Base-by-base conservation (phyloP, 2,797 vertebrate species). In the Protonibea diacanthus region DNA sequence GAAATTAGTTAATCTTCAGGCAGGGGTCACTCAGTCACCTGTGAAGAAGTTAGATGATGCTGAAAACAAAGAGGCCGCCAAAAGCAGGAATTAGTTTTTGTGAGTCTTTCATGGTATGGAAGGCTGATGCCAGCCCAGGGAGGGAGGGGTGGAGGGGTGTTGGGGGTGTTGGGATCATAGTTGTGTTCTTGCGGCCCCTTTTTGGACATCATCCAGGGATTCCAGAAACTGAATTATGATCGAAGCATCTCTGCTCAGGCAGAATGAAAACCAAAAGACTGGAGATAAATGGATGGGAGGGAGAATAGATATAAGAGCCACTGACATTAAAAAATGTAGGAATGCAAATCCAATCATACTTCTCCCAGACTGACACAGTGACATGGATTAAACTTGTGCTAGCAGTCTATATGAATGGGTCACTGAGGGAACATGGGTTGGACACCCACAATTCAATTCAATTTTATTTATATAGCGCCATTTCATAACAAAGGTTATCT, bases 1-100 rank as follows among this genome's bases (percentile, higher is more conserved):
- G 86, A 94, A 95, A 96, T 95, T 91, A 93, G 73, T 94, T 95
- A 93, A 94, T 95, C 82, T 86, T 38, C 80, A 88, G 88, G 94
- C 93, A 93, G 65, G 91, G 84, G 84, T 93, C 78, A 94, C 69
- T 90, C 91, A 93, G 84, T 94, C 93, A 93, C 73, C 93, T 93
- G 92, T 91, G 63, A 92, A 88, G 71, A 81, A 90, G 61, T 87
- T 78, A 20, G 70, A 88, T 79, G 80, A 85, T 23, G 80, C 76
- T 87, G 72, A 90, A 92, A 93, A 93, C 93, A 91, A 86, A 64
- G 89, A 88, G 87, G 88, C 60, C 3, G 86, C 76, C 2, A 29
- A 58, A 38, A 29, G 83, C 40, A 45, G 77, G 86, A 92, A 94
- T 93, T 95, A 93, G 67, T 57, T 53, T 53, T 69, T 77, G 57